Base-by-base conservation (phyloP, 2,797 vertebrate species). In the Liparis tanakae region DNA sequence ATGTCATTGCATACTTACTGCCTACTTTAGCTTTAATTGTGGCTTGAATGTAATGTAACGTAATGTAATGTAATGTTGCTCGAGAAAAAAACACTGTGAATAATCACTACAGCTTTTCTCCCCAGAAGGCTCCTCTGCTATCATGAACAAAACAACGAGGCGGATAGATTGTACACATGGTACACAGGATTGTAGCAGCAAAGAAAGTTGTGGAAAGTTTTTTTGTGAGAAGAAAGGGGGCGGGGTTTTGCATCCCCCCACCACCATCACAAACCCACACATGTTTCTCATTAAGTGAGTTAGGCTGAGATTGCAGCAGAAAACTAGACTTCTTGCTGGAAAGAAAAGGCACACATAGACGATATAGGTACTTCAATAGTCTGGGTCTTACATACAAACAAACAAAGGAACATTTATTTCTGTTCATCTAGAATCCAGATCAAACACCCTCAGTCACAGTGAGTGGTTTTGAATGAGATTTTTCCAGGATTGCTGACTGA, bases 241-340 rank as follows among this genome's bases (percentile, higher is more conserved):
- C 10, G 25, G 25, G 41, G 20, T 4, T 39, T 48, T 14, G 5
- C 20, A 39, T 25, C 0, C 10, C 10, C 37, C 37, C 39, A 37
- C 36, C 37, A 10, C 30, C 9, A 25, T 30, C 25, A 12, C 10
- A 14, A 15, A 33, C 2, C 9, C 18, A 9, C 72, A 61, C 43
- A 70, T 65, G 60, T 3, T 58, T 54, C 39, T 48, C 13, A 37
- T 77, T 54, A 65, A 14, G 1, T 36, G 18, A 57, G 8, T 46
- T 22, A 18, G 25, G 15, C 57, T 22, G 37, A 41, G 57, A 9
- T 1, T 10, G 14, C 14, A 8, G 41, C 14, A 14, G 39, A 20
- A 61, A 10, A 22, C 39, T 17, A 60, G 17, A 9, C 7, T 15
- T 2, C 44, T 8, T 5, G 46, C 18, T 20, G 36, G 44, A 22